Evolutionary conservation across 1,140 invertebrate species (phyloP), one percentile per base, ranked within the genome.

Genomic region (Pogonomyrmex californicus): DNA sequence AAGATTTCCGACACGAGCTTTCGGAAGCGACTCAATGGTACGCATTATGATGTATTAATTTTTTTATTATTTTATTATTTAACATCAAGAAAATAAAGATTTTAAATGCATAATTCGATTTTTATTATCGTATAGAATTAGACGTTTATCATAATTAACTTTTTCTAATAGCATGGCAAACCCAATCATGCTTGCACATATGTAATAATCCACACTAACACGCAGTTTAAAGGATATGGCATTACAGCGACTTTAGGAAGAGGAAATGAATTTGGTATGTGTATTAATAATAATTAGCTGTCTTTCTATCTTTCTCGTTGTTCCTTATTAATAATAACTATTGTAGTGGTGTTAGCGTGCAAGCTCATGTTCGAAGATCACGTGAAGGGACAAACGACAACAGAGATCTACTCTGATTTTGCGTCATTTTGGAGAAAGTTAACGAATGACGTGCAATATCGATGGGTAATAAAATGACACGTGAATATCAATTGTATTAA

Each of bases 121-220:
- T 68, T 47, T 14, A 47, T 17, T 68, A 41, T 41, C 23, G 10
- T 30, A 23, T 1, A 66, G 10, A 1, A 10, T 30, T n/a, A n/a
- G 41, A 36, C 14, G 17, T 41, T 33, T 30, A 56, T 70, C 9
- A 0, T 60, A 5, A 63, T 63, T 14, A 5, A 62, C 49, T 56
- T 41, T 66, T 70, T 81, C 56, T 56, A 73, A 82, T 87, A 98
- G 97, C 98, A 98, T 88, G 96, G 96, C 1, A 97, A 98, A 95
- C 98, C 98, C 0, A 97, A 99, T 94, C 99, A 99, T 94, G 98
- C 98, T 0, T 98, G 98, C 91, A 98, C 98, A 0, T 99, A 99
- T 94, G 98, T 99, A 1, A 97, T 96, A 0, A 95, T 98, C 1
- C 96, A 96, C 86, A 97, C 97, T 6, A 95, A 97, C 51, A 96